Percentiles rank a stretch among this genome's conserved stretches.
Evolutionary conservation across 2,797 vertebrate species (phyloP).

Genomic region (Mormyrus hasselquistii): DNA sequence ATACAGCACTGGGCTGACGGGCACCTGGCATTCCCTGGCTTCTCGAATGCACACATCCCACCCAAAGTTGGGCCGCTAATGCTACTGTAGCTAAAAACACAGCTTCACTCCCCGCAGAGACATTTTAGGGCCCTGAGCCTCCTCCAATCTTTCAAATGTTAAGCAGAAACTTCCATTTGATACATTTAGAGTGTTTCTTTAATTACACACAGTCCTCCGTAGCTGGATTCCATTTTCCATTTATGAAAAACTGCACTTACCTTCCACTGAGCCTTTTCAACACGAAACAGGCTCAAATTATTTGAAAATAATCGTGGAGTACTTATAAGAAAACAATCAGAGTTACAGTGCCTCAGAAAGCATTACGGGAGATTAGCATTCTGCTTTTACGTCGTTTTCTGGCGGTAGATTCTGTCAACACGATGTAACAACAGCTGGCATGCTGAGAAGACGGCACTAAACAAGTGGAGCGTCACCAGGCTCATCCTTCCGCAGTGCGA

Average conservation of each 20-base stretch:
- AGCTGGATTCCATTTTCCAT: background rate
- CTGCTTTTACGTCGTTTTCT: background rate
- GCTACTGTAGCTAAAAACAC: background rate
- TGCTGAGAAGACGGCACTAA: background rate
- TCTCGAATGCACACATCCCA: background rate
- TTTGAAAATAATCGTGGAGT: background rate
- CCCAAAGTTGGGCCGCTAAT: background rate
- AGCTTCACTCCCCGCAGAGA: background rate
- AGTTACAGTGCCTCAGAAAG: background rate
- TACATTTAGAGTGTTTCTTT: background rate
- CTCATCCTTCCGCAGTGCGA: background rate
- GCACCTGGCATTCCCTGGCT: background rate
- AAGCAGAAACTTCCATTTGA: background rate
- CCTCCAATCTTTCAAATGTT: background rate
- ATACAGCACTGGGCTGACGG: background rate
- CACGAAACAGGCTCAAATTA: background rate
- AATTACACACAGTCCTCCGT: background rate
- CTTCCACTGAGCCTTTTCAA: background rate
- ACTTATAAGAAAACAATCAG: background rate
- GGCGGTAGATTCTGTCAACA: background rate
- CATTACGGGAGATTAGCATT: slow-evolving; percentile 12
- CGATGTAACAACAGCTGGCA: background rate
- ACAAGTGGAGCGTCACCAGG: background rate
- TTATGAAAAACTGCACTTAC: background rate
- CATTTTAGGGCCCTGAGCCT: background rate